phyloP scores from a whole-genome alignment of 2,113 vertebrate species.

The Ochotona princeps region DNA sequence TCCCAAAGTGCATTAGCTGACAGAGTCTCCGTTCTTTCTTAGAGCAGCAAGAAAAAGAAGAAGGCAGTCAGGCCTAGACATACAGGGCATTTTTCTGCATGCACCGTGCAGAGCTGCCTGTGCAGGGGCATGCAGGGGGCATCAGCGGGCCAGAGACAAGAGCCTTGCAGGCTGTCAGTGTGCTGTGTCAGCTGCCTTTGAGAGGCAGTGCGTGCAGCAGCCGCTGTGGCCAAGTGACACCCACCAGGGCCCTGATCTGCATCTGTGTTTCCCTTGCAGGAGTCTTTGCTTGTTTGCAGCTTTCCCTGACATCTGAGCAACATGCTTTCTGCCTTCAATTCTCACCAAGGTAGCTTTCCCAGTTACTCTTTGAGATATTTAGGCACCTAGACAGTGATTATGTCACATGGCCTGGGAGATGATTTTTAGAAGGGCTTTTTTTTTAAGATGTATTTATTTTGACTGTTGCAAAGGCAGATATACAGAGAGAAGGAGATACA shows the following conservation, averaged over 20 bases:
- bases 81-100: slow-evolving; percentile 73
- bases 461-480: neutral
- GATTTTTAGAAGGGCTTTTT: slow-evolving; percentile 66
- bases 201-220: slow-evolving; percentile 72
- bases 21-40: slow-evolving; percentile 60
- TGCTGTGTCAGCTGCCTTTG: slow-evolving; percentile 63
- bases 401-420: slow-evolving; percentile 34
- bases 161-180: slow-evolving; percentile 68
- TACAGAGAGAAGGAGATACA: neutral
- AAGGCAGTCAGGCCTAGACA: slow-evolving; percentile 62
- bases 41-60: slow-evolving; percentile 73
- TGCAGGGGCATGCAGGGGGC: slow-evolving; percentile 21
- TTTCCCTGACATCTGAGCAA: slow-evolving; percentile 32
- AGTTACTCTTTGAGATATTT: slow-evolving; percentile 48
- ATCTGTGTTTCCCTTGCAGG: slow-evolving; percentile 57
- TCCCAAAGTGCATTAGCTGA: slow-evolving; percentile 66
- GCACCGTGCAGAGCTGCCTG: slow-evolving; percentile 27
- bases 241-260: slow-evolving; percentile 52
- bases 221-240: slow-evolving; percentile 69
- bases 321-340: slow-evolving; percentile 47
- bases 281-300: slow-evolving; percentile 50
- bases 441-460: neutral
- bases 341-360: neutral
- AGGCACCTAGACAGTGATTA: slow-evolving; percentile 39
- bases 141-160: slow-evolving; percentile 42